Base-by-base conservation (phyloP, 1,140 invertebrate species). In the Ruditapes philippinarum region DNA sequence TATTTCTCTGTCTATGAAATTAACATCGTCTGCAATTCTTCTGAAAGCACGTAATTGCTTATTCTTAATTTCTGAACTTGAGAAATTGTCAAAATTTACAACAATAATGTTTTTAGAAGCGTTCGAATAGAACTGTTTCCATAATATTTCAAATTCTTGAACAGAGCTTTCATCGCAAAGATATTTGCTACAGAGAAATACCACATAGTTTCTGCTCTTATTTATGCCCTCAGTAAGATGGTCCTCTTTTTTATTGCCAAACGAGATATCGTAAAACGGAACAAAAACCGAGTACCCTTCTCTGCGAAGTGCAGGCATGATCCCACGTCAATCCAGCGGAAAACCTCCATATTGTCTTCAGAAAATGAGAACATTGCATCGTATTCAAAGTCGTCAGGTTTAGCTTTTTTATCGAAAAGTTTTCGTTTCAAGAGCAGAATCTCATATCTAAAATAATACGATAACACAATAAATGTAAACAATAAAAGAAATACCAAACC, bases 91-190 rank as follows among this genome's bases (percentile, higher is more conserved):
- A 22, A 49, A 79, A 42, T 79, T 79, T 25, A 79, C 40, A 79
- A 79, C 74, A 31, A 79, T 79, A 4, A 79, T 51, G 25, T 79
- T 51, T 22, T 79, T 79, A 5, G 1, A 31, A 1, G 25, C 12
- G 28, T 79, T 11, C 40, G 17, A 28, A 17, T 14, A 19, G 25
- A 79, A 79, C 3, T 79, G 40, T 7, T 79, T 79, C 74, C 74
- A 79, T 14, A 79, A 11, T 28, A 33, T 33, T 28, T 79, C 74
- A 79, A 79, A 79, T 79, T 79, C 51, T 19, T 40, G 28, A 57
- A 79, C 49, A 31, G 42, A 19, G 49, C 54, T 25, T 17, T 33
- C 42, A 54, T 51, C 42, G 4, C 22, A 17, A 12, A 79, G 31
- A 54, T 79, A 79, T 19, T 57, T 49, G 31, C 54, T 38, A 54